Base-by-base conservation (phyloP, 1,140 invertebrate genomes). In the Bombus cullumanus region DNA sequence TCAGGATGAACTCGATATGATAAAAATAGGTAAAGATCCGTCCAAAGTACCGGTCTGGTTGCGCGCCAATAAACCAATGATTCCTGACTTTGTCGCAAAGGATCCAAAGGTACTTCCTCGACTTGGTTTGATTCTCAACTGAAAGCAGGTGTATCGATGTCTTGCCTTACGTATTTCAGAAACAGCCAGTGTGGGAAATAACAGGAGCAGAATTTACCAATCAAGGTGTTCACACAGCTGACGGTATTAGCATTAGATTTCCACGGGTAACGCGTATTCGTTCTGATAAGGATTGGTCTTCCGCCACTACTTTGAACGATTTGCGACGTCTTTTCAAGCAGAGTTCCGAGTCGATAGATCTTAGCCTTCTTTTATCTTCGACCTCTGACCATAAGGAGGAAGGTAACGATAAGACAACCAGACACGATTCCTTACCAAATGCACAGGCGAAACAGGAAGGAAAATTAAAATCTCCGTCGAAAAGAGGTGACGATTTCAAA, bases 181-280 rank as follows among this genome's bases (percentile, higher is more conserved):
- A 97, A 77, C 97, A 98, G 93, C 98, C 98, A 6, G 97, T 99
- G 28, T 99, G 98, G 98, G 98, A 99, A 95, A 98, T 99, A 57
- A 98, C 97, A 4, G 98, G 98, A 1, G 98, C 98, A 0, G 98
- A 99, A 94, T 98, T 99, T 89, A 98, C 98, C 15, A 97, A 98
- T 93, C 96, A 97, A 85, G 97, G 98, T 73, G 96, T 97, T 31
- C 98, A 99, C 92, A 99, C 98, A 9, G 98, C 98, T 5, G 96
- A 97, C 93, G 98, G 98, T 10, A 99, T 99, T 91, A 99, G 98
- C 6, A 98, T 99, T 72, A 95, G 98, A 88, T 99, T 99, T 96
- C 98, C 98, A 9, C 96, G 98, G 86, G 97, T 99, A 0, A 98
- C 98, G 3, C 96, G 96, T 88, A 97, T 98, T 81, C 96, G 98